phyloP scores from a whole-genome alignment of 92 coral and sea anemone species.

The Phenganax subtilis region DNA sequence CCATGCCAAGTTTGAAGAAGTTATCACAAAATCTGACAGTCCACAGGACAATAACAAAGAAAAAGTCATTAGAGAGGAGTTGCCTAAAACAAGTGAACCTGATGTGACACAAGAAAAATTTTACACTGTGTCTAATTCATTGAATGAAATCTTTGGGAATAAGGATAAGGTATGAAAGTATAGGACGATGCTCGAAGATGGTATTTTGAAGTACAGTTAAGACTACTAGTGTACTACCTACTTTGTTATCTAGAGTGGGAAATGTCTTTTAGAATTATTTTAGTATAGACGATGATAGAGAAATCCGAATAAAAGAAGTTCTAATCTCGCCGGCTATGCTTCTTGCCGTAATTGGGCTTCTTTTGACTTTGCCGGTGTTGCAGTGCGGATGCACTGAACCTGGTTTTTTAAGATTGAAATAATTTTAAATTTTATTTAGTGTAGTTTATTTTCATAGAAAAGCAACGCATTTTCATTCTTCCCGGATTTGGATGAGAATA shows the following conservation, averaged over 20 bases:
- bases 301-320: too few relatives aligned
- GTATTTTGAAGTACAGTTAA: too few relatives aligned
- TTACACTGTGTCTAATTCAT: conserved; percentile 61
- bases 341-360: too few relatives aligned
- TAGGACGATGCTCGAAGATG: not conserved
- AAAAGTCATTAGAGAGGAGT: conserved; percentile 3
- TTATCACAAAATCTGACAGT: conserved; percentile 33
- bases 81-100: conserved; percentile 39
- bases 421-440: not conserved
- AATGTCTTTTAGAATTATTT: too few relatives aligned
- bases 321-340: too few relatives aligned
- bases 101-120: conserved; percentile 62
- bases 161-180: conserved; percentile 43
- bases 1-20: conserved; percentile 76
- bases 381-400: too few relatives aligned
- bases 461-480: conserved; percentile 21
- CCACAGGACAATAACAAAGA: conserved; percentile 10
- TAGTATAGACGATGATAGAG: too few relatives aligned
- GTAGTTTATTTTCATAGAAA: conserved; percentile 24
- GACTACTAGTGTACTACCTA: too few relatives aligned
- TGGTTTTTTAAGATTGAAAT: not conserved
- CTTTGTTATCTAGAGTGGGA: too few relatives aligned
- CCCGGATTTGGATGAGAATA: conserved; percentile 6
- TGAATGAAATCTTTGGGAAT: conserved; percentile 59
- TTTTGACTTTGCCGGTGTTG: too few relatives aligned